Percentiles rank a stretch among this genome's conserved stretches.
Conservation (phyloP, 2,797 vertebrate genomes). For the Halcyon smyrnensis region DNA sequence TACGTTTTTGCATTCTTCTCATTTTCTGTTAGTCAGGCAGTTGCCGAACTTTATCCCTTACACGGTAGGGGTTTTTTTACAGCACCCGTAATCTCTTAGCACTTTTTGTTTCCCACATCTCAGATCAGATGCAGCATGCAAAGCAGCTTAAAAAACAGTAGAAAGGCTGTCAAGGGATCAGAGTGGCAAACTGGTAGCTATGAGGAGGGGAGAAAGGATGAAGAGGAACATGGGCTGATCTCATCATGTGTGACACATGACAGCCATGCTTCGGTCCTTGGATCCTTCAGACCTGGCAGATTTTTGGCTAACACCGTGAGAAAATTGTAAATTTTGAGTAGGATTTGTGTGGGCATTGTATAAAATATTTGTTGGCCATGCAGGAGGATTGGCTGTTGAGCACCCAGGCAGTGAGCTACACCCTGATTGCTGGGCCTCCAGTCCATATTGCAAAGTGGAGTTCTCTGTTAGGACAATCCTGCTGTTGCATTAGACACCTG, state of each 20-base stretch:
- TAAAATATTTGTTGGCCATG: not conserved
- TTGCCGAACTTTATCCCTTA: not conserved
- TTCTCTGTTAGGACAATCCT: not conserved
- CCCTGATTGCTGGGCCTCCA: not conserved
- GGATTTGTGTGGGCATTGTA: not conserved
- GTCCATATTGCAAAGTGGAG: not conserved
- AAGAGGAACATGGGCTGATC: not conserved
- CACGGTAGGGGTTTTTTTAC: not conserved
- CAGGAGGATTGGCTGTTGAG: not conserved
- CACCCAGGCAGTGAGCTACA: not conserved
- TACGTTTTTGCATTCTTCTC: not conserved
- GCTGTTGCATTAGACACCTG: not conserved
- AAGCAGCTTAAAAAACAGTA: not conserved
- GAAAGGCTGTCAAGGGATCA: not conserved
- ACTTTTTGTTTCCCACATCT: not conserved
- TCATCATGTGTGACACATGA: not conserved
- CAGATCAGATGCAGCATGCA: not conserved
- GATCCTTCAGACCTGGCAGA: not conserved
- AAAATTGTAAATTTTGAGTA: not conserved
- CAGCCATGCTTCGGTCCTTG: not conserved
- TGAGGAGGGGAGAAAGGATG: not conserved
- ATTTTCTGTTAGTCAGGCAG: not conserved
- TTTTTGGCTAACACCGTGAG: conserved; percentile 4
- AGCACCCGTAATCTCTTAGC: not conserved
- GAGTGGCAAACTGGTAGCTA: not conserved